Percentiles rank a stretch among this genome's conserved stretches.
These are phyloP conservation scores for Macrosoma leucophasiata DNA, from an alignment of 2,888 invertebrate species.

Conservation along the genomic window DNA sequence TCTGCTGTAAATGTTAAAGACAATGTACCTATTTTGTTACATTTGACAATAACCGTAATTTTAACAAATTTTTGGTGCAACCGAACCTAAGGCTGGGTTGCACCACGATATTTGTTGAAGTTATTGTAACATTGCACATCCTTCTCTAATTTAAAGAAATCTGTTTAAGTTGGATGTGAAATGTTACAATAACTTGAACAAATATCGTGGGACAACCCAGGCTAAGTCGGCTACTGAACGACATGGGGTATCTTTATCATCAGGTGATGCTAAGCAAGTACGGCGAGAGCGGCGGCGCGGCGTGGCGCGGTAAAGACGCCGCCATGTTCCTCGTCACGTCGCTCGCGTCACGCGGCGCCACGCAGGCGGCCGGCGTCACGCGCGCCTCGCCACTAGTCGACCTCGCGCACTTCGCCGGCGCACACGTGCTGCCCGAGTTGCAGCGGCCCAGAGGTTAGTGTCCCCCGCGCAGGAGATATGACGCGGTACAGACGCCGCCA, in stretches of 20 bases:
- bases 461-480: neutral
- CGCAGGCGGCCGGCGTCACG: conserved; percentile 93
- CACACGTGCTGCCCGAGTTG: conserved; percentile 91
- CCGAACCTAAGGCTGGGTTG: no score
- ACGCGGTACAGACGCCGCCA: conserved; percentile 93
- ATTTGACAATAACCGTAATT: no score
- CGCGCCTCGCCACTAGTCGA: conserved; percentile 93
- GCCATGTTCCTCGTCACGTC: conserved; percentile 98
- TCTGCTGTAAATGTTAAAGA: no score
- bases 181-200: no score
- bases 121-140: no score
- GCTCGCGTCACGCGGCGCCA: conserved; percentile 91
- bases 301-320: conserved; percentile 97
- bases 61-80: no score
- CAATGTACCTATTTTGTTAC: no score
- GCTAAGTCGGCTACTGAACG: no score
- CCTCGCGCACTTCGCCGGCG: conserved; percentile 90
- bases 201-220: no score
- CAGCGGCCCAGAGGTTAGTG: conserved; percentile 79
- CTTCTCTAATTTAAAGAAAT: no score
- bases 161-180: no score
- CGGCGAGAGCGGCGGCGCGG: conserved; percentile 80
- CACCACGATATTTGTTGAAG: no score
- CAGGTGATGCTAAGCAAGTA: conserved; percentile 87
- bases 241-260: conserved; percentile 17